Conservation (phyloP, 2,113 vertebrate genomes). For the Pelecanus crispus region DNA sequence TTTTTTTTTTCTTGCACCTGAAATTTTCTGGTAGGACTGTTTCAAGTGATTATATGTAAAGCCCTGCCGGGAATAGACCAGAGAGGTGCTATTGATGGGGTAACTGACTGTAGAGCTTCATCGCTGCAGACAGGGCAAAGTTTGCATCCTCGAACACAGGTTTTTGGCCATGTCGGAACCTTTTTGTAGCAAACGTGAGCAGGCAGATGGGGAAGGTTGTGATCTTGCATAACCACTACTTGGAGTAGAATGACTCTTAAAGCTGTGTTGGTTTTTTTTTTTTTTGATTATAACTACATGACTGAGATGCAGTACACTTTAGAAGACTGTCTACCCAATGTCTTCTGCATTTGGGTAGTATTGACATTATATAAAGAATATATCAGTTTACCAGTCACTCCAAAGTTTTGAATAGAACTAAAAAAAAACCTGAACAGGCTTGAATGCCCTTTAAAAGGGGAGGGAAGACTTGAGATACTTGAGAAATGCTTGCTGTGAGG, state of each 20-base stretch:
- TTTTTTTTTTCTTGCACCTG: neutral
- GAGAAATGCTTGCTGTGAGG: neutral
- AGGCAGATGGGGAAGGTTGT: neutral
- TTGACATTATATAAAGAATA: neutral
- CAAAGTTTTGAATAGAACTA: neutral
- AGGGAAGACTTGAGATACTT: neutral
- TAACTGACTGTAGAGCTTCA: neutral
- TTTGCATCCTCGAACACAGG: neutral
- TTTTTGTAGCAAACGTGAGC: neutral
- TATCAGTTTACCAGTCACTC: neutral
- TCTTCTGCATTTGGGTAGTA: neutral
- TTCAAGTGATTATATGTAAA: neutral
- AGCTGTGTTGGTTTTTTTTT: neutral
- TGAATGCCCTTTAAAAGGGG: neutral
- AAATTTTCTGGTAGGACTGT: neutral
- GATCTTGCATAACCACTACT: neutral
- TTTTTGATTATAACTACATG: neutral
- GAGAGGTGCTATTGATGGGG: neutral
- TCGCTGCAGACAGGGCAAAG: too few relatives aligned
- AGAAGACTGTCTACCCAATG: neutral
- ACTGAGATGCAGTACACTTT: neutral
- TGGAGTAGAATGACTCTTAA: neutral
- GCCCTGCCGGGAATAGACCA: neutral
- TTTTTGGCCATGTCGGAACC: neutral
- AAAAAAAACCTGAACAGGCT: neutral